Conservation (phyloP, 2,113 vertebrate species). For the Ceratotherium simum region DNA sequence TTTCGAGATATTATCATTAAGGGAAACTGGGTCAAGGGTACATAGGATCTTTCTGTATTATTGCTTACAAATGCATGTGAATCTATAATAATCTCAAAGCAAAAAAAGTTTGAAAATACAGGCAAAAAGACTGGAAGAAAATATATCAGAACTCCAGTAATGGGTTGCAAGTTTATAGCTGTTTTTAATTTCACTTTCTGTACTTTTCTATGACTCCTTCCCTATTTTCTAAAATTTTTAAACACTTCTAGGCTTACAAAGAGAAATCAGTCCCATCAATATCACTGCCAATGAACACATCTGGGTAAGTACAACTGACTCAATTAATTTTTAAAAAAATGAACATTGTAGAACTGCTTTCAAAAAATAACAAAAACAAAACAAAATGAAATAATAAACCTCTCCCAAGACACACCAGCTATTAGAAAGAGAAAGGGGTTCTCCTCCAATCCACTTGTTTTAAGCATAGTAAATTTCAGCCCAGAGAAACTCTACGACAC, state of each 20-base stretch:
- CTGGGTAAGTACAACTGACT: not conserved
- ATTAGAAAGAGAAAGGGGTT: not conserved
- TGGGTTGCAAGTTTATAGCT: not conserved
- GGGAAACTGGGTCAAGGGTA: not conserved
- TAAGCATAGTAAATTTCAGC: no score
- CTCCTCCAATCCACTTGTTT: not conserved
- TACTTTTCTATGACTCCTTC: not conserved
- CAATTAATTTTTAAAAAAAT: not conserved
- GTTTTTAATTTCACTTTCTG: not conserved
- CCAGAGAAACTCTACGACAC: not conserved
- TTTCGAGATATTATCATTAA: not conserved
- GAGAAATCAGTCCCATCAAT: not conserved
- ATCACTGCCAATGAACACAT: not conserved
- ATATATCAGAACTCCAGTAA: not conserved
- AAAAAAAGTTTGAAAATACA: not conserved
- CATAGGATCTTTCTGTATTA: not conserved
- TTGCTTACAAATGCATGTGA: not conserved
- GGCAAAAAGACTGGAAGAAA: not conserved
- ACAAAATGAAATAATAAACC: not conserved
- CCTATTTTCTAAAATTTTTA: not conserved
- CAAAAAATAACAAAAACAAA: not conserved
- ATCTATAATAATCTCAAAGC: not conserved
- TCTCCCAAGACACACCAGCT: not conserved
- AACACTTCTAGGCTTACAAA: conserved; percentile 24
- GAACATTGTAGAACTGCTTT: not conserved